Evolutionary conservation across 2,888 invertebrate species (phyloP).

Genomic region (Eupithecia vulgata): DNA sequence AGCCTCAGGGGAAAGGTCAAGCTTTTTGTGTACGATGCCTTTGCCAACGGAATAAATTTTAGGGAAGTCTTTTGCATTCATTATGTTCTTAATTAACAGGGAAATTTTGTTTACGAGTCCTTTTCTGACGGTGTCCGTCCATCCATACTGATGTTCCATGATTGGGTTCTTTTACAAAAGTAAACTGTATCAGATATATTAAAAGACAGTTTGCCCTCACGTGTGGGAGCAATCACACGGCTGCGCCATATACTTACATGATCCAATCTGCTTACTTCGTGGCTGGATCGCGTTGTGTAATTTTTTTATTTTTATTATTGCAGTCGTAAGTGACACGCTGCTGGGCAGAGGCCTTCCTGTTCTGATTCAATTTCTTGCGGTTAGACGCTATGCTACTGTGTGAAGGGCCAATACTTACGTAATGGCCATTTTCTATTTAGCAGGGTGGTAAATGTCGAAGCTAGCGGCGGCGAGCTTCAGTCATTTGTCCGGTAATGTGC

Average conservation of each 20-base stretch:
- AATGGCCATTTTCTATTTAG: not conserved
- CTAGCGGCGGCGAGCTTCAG: not conserved
- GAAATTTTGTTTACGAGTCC: conserved; percentile 8
- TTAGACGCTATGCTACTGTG: not conserved
- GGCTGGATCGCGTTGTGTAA: not conserved
- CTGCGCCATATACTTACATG: too few species aligned
- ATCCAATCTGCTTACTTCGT: too few species aligned
- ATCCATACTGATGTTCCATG: not conserved
- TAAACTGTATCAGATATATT: not conserved
- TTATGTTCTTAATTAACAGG: conserved; percentile 9
- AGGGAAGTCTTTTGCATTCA: conserved; percentile 17
- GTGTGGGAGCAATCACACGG: too few species aligned
- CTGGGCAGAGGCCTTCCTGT: not conserved
- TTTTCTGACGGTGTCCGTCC: not conserved
- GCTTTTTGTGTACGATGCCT: conserved; percentile 16
- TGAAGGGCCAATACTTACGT: not conserved
- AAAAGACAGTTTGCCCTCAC: too few species aligned
- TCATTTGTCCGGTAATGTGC: conserved; percentile 8
- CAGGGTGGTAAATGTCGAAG: not conserved
- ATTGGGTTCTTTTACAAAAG: not conserved
- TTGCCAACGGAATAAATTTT: conserved; percentile 12
- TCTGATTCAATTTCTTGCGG: not conserved
- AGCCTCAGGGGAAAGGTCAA: conserved; percentile 11
- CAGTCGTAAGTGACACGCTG: not conserved
- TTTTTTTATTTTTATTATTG: not conserved